Evolutionary conservation across 1,140 invertebrate genomes (phyloP), one percentile per base, ranked within the genome.

Genomic region (Batillaria attramentaria): DNA sequence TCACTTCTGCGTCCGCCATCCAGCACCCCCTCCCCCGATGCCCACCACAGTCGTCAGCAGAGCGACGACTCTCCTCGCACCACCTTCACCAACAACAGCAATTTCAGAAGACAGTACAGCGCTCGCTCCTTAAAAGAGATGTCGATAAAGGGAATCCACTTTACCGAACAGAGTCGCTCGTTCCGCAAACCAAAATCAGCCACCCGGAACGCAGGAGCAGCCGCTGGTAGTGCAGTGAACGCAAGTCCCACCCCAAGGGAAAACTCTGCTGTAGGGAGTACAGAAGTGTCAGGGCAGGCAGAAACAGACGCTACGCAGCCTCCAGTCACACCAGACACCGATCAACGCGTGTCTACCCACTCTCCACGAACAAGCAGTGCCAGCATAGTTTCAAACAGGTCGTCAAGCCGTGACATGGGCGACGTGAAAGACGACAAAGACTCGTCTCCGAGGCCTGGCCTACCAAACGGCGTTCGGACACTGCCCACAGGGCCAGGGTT

Each of bases 121-220:
- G 77, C 76, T 18, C 85, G 84, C 35, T 77, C 81, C 5, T 35
- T 80, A 6, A 54, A 74, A 24, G 72, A 83, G 39, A 80, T 84
- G 65, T 76, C 81, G 10, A 80, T 87, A 0, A 88, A 87, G 76
- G 84, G 85, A 16, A 86, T 88, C 39, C 79, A 81, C 37, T 77
- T 88, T 35, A 86, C 86, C 16, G 78, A 79, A 39, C 84, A 82
- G 72, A 88, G 84, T 50, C 76, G 87, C 41, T 89, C 87, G 20
- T 88, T 87, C 73, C 81, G 86, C 33, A 75, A 42, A 33, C 73
- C 73, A 20, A 75, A 75, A 28, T 62, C 57, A 24, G 37, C 4
- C n/a, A 62, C 73, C 18, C 50, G 73, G 42, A 57, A 39, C 31
- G 54, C n/a, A n/a, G 31, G 73, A 60, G 73, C 10, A 24, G 33